Evolutionary conservation across 1,140 invertebrate species (phyloP).

Genomic region (Mizuhopecten yessoensis): DNA sequence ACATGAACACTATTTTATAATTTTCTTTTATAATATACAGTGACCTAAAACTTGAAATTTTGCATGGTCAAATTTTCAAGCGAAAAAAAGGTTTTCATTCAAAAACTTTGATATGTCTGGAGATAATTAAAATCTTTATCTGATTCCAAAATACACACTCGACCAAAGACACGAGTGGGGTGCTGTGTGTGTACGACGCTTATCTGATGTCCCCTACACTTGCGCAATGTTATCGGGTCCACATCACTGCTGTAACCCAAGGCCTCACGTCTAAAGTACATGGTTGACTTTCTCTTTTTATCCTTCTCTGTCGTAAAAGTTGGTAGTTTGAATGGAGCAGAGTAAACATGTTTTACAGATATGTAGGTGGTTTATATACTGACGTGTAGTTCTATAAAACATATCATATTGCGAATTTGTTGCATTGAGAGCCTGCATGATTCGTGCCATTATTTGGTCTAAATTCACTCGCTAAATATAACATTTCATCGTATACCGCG

Average conservation of each 20-base stretch:
- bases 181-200: not conserved
- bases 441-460: not conserved
- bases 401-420: too few relatives aligned
- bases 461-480: not conserved
- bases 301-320: constrained; percentile 23
- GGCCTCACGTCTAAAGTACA: constrained; percentile 22
- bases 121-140: constrained; percentile 11
- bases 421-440: not conserved
- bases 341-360: not conserved
- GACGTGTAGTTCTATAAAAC: not conserved
- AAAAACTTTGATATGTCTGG: constrained; percentile 39
- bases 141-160: constrained; percentile 32
- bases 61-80: constrained; percentile 27
- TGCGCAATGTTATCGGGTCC: not conserved
- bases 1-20: constrained; percentile 33
- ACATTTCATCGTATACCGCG: not conserved
- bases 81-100: not conserved
- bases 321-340: not conserved
- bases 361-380: not conserved
- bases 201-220: constrained; percentile 11
- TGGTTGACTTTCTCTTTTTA: constrained; percentile 34
- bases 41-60: constrained; percentile 26
- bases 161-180: constrained; percentile 18
- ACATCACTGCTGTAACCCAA: constrained; percentile 7
- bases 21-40: constrained; percentile 22